phyloP scores from a whole-genome alignment of 2,113 vertebrate species.

The Oriolus oriolus region DNA sequence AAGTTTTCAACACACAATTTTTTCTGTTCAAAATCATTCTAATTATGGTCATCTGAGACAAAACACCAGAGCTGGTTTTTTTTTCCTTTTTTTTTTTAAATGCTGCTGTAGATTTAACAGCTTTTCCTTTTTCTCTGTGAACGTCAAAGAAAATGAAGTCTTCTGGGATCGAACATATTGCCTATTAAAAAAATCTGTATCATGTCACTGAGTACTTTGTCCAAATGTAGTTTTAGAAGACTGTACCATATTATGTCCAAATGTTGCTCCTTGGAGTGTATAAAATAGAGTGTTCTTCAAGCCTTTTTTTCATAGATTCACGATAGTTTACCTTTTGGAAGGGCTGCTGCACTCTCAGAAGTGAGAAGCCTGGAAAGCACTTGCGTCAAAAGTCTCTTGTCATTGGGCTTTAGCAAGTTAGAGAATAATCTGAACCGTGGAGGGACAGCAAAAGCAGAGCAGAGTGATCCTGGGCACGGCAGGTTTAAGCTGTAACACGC shows the following conservation, averaged over 20 bases:
- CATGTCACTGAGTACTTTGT: neutral
- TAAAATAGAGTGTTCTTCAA: neutral
- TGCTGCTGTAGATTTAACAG: neutral
- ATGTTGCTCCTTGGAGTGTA: neutral
- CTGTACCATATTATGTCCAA: neutral
- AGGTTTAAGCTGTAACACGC: neutral
- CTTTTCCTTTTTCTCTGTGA: neutral
- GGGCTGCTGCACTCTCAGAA: neutral
- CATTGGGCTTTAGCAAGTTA: neutral
- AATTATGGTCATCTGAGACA: neutral
- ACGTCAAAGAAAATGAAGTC: neutral
- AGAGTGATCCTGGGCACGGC: rapidly evolving
- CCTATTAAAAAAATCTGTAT: neutral
- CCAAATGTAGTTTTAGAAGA: neutral
- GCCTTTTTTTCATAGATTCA: neutral
- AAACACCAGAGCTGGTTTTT: neutral
- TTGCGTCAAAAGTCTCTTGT: neutral
- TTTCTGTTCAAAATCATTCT: neutral
- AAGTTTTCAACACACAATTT: neutral
- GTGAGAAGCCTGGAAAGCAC: neutral
- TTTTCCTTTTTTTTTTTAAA: neutral
- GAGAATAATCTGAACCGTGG: neutral
- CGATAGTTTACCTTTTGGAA: neutral
- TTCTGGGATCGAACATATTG: neutral
- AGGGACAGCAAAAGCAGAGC: neutral